Evolutionary conservation across 23 tunicate genomes (phyloP), one percentile per base, ranked within the genome.

Genomic region (Trididemnum clinides): DNA sequence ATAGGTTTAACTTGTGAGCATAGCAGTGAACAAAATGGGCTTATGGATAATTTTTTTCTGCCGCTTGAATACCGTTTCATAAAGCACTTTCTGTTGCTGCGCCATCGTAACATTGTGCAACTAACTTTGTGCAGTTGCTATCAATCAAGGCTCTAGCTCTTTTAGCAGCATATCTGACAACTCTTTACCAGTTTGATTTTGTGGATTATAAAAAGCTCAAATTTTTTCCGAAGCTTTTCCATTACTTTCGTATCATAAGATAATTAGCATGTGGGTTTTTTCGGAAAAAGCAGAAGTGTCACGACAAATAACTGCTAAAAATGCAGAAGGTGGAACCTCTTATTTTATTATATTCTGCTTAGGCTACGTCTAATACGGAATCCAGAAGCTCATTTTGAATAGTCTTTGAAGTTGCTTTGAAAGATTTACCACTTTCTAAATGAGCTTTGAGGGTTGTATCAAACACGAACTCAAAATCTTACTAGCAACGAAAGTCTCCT

Each of bases 281-380:
- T 72, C 79, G 22, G 79, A 72, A 33, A 72, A 25, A 72, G 33
- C 79, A 23, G 79, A 33, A 0, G 79, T 72, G 50, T 72, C 79
- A 72, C 34, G 51, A 33, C 33, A 21, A 50, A 72, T 33, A 1
- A 35, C 51, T 2, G 79, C 79, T 2, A 72, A 35, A 72, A 33
- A 72, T 1, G 26, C 19, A n/a, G 50, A 2, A n/a, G 1, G 3
- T 26, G n/a, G 7, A 10, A 70, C 29, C 21, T 70, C 77, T 27
- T 31, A 10, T 33, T 33, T 30, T 26, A 70, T 70, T 33, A 26
- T 15, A 15, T 70, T n/a, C n/a, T n/a, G n/a, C 38, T 30, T 38
- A 5, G 25, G 23, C 15, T 5, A 62, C 69, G 15, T 62, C 26
- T 4, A 62, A n/a, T 12, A 62, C n/a, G 15, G 69, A 20, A 12